Base-by-base conservation (phyloP, 64 coral and sea anemone species). In the Stichodactyla mertensii region DNA sequence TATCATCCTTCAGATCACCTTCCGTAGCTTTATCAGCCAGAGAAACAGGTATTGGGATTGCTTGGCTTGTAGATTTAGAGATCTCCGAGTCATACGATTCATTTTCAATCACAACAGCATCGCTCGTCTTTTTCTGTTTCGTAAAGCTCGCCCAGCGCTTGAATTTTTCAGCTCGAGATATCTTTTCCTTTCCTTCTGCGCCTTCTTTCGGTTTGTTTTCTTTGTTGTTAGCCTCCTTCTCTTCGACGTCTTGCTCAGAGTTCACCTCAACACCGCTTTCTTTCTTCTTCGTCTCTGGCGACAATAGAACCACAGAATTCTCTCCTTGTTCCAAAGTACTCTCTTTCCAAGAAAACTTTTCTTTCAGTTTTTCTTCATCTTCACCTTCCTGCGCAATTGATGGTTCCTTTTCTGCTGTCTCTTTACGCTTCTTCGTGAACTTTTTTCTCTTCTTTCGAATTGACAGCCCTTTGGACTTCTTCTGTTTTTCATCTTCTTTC, bases 121-220 rank as follows among this genome's bases (percentile, higher is more conserved):
- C 52, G 23, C 0, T 53, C 8, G 18, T 26, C 54, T 85, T 85
- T 28, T 64, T 85, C 16, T 64, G 56, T 85, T 85, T 85, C 54
- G 22, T 18, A 61, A 85, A 85, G 10, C 57, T 85, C 20, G 83
- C 83, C 83, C 83, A 85, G 27, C 83, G 83, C 14, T 85, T 85
- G 56, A 85, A 85, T 64, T 85, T 85, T 60, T 85, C 9, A 16
- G 22, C 53, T 22, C 83, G 19, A 61, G 78, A 81, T 6, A 81
- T 20, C n/a, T 81, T 81, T 6, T 81, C 78, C 20, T 81, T 81
- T 81, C 24, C 69, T 28, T 74, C 62, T 22, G 62, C 23, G 22
- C 26, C 69, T 74, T 74, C 69, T 74, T 27, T 31, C 12, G 69
- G 10, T 12, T 36, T 31, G 24, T 53, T 18, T 54, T 81, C 77